Conservation (phyloP, 2,888 invertebrate genomes). For the Salpingus planirostris region DNA sequence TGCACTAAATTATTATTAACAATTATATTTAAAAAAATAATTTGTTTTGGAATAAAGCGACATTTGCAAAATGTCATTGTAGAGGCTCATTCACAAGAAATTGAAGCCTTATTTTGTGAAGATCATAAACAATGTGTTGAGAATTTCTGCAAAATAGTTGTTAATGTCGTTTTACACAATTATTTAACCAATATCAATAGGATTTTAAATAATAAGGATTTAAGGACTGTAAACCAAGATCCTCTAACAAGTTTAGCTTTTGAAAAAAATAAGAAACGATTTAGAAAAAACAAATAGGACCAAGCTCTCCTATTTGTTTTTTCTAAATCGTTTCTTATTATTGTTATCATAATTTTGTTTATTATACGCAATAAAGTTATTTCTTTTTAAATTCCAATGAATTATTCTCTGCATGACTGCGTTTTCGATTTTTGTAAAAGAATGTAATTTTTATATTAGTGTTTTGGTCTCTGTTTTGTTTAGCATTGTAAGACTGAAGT, state of each 20-base stretch:
- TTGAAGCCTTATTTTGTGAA: neutral
- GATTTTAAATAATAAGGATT: neutral
- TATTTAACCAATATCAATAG: neutral
- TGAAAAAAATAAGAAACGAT: neutral
- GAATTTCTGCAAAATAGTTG: no score
- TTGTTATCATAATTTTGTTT: neutral
- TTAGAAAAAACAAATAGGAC: neutral
- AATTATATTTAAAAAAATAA: neutral
- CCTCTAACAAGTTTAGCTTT: constrained; percentile 1
- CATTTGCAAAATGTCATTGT: neutral
- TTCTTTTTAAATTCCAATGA: neutral
- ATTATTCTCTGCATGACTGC: no score
- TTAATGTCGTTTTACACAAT: neutral
- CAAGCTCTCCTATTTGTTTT: neutral
- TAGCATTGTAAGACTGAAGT: no score
- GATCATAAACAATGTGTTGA: neutral
- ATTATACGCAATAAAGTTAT: neutral
- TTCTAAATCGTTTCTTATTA: neutral
- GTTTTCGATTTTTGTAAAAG: no score
- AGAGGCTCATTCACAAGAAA: neutral
- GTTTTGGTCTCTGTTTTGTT: no score
- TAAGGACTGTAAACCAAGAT: neutral
- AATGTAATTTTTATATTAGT: no score
- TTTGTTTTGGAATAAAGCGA: neutral
- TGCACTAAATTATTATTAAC: neutral